Percentiles rank a stretch among this genome's conserved stretches.
These are phyloP conservation scores for Chascanopsetta lugubris DNA, from an alignment of 2,113 vertebrate genomes.

Conservation along the genomic window DNA sequence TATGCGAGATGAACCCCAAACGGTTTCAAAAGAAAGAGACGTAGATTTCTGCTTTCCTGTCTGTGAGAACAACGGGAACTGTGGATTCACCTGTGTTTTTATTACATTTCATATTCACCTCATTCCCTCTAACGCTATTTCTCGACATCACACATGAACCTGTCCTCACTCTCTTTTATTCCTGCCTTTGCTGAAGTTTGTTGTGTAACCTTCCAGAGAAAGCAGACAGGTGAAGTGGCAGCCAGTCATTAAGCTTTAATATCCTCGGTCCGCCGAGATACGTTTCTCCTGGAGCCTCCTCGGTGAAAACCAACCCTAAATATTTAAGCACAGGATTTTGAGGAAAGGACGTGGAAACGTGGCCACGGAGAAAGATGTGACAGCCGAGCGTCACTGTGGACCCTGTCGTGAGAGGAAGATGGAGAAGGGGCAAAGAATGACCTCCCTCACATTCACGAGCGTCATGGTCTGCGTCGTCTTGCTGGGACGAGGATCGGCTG, in stretches of 20 bases:
- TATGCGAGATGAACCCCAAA: background rate
- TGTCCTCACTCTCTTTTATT: background rate
- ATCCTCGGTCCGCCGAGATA: slow-evolving; percentile 62
- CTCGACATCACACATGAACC: background rate
- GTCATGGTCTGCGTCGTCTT: slow-evolving; percentile 70
- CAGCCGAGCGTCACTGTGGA: slow-evolving; percentile 28
- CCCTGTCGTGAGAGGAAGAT: slow-evolving; percentile 66
- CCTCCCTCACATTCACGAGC: slow-evolving; percentile 46
- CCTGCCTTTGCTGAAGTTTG: slow-evolving; percentile 4
- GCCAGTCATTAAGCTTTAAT: slow-evolving; percentile 80
- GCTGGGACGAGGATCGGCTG: slow-evolving; percentile 55
- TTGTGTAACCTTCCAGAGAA: slow-evolving; percentile 43
- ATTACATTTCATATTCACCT: background rate
- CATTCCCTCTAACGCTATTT: background rate
- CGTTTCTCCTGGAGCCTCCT: slow-evolving; percentile 62
- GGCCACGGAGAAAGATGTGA: slow-evolving; percentile 54
- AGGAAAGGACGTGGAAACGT: slow-evolving; percentile 23
- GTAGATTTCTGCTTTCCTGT: background rate
- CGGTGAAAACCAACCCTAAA: slow-evolving; percentile 1
- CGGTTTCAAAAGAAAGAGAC: background rate
- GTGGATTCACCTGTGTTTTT: background rate
- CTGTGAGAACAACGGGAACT: background rate
- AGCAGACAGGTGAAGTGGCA: slow-evolving; percentile 67
- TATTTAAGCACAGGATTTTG: slow-evolving; percentile 18
- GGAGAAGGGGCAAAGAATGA: slow-evolving; percentile 70